Conservation (phyloP, 1,140 invertebrate species). For the Diorhabda sublineata region DNA sequence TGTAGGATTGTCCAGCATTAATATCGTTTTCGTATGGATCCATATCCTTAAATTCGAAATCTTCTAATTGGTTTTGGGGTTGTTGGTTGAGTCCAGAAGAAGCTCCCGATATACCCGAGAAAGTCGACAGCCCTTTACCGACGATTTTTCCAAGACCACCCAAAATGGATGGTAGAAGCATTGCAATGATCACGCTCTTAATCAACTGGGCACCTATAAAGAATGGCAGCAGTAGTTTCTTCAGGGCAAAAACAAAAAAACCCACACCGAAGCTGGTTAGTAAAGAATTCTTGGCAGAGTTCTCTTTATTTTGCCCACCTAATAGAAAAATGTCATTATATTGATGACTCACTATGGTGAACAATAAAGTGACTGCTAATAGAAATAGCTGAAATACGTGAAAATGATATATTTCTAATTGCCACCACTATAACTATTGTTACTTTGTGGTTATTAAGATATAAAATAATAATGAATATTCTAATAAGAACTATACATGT, state of each 20-base stretch:
- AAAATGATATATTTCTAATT: no score
- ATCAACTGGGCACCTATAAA: slow-evolving; percentile 73
- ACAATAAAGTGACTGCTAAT: not conserved
- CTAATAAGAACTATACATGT: no score
- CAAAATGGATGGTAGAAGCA: slow-evolving; percentile 76
- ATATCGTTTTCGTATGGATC: slow-evolving; percentile 40
- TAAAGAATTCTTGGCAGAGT: slow-evolving; percentile 58
- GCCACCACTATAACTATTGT: no score
- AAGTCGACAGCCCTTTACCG: slow-evolving; percentile 62
- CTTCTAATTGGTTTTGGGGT: slow-evolving; percentile 51
- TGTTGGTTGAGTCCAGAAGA: slow-evolving; percentile 41
- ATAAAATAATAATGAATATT: no score
- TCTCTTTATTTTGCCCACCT: not conserved
- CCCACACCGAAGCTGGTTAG: slow-evolving; percentile 65
- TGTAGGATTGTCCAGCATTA: slow-evolving; percentile 22
- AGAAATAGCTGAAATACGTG: not conserved
- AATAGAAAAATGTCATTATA: not conserved
- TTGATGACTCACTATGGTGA: not conserved
- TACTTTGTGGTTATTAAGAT: no score
- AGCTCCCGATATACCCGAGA: slow-evolving; percentile 51
- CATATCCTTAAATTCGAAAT: slow-evolving; percentile 64
- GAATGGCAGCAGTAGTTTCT: slow-evolving; percentile 73
- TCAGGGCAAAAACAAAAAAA: slow-evolving; percentile 71
- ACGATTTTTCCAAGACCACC: slow-evolving; percentile 76
- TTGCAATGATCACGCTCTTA: slow-evolving; percentile 72